Conservation (phyloP, 2,888 invertebrate genomes). For the Lepidocyrtoides sp. region DNA sequence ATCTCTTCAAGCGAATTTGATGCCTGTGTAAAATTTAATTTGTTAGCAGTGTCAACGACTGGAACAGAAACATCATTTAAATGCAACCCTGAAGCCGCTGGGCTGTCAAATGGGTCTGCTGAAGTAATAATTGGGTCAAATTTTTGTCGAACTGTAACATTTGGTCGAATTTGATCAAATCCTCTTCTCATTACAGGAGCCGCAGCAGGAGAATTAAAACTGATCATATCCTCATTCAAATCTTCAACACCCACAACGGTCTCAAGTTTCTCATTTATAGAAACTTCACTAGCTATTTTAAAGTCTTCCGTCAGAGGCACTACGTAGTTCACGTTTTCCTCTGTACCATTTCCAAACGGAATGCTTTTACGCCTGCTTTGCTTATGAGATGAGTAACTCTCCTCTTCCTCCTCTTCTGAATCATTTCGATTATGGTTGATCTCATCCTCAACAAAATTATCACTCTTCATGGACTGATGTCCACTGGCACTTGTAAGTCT, state of each 20-base stretch:
- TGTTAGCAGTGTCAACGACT: slow-evolving; percentile 10
- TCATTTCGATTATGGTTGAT: neutral
- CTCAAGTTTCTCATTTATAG: neutral
- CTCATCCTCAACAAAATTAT: slow-evolving; percentile 28
- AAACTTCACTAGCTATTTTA: neutral
- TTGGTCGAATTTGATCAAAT: slow-evolving; percentile 15
- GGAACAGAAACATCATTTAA: slow-evolving; percentile 15
- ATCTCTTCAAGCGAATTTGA: neutral
- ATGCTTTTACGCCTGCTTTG: neutral
- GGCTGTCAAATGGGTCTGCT: slow-evolving; percentile 63
- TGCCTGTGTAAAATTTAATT: slow-evolving; percentile 3
- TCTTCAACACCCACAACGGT: neutral
- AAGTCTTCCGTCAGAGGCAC: neutral
- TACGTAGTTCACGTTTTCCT: neutral
- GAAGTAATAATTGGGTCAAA: neutral
- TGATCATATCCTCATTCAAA: slow-evolving; percentile 39
- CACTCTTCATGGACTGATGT: slow-evolving; percentile 45
- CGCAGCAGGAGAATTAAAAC: slow-evolving; percentile 50
- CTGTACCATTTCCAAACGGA: neutral
- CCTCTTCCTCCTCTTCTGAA: neutral
- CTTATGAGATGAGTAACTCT: slow-evolving; percentile 13
- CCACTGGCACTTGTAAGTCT: slow-evolving; percentile 68
- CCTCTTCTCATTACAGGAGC: neutral
- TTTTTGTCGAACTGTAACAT: slow-evolving; percentile 59
- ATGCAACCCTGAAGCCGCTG: neutral